These are phyloP conservation scores for Bembecia ichneumoniformis DNA, from an alignment of 2,888 invertebrate species.

Conservation along the genomic window DNA sequence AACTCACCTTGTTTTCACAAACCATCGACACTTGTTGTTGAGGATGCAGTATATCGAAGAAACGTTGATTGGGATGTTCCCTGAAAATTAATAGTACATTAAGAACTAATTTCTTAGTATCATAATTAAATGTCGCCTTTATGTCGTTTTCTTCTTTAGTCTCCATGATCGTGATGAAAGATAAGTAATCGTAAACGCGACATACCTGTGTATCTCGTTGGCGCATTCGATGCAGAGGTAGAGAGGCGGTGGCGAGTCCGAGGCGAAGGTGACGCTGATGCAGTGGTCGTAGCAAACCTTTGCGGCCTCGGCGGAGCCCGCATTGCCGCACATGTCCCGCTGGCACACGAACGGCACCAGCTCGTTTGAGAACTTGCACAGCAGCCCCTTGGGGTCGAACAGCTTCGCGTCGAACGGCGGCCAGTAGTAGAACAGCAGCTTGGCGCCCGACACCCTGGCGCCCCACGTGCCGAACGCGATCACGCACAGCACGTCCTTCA, in stretches of 20 bases:
- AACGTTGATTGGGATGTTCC: slow-evolving; percentile 87
- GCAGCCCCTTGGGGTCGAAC: slow-evolving; percentile 89
- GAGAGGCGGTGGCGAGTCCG: slow-evolving; percentile 92
- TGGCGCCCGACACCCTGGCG: slow-evolving; percentile 94
- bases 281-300: slow-evolving; percentile 96
- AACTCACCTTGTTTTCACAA: slow-evolving; percentile 91
- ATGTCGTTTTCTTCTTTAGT: no score
- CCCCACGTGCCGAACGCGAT: slow-evolving; percentile 97
- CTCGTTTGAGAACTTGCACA: slow-evolving; percentile 89
- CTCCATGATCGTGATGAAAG: no score
- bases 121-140: no score
- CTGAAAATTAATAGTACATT: slow-evolving; percentile 38
- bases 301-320: slow-evolving; percentile 87
- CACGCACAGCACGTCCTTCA: slow-evolving; percentile 94
- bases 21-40: slow-evolving; percentile 95
- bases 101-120: no score
- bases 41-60: slow-evolving; percentile 90
- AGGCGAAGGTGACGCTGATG: slow-evolving; percentile 88
- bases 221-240: slow-evolving; percentile 97
- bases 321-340: slow-evolving; percentile 91
- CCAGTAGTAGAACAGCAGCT: slow-evolving; percentile 98
- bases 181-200: neutral
- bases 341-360: slow-evolving; percentile 88
- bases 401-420: slow-evolving; percentile 96
- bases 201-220: slow-evolving; percentile 82